phyloP scores from a whole-genome alignment of 2,888 invertebrate genomes.

The Lepidocyrtoides sp. region DNA sequence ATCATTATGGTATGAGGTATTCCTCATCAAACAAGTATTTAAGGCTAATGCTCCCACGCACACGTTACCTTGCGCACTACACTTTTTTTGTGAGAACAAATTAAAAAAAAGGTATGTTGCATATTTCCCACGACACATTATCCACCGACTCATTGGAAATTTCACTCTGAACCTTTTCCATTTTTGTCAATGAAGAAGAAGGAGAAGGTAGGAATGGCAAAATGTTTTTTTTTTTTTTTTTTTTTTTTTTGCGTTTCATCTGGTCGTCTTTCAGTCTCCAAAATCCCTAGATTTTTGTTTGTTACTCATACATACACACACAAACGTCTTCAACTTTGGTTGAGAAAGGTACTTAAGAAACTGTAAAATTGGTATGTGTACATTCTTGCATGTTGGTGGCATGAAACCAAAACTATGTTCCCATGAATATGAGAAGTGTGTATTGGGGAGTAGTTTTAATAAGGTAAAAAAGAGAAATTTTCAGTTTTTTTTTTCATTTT shows the following conservation, averaged over 20 bases:
- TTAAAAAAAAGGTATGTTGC: slow-evolving; percentile 37
- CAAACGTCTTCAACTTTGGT: too few species aligned
- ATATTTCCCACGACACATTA: slow-evolving; percentile 70
- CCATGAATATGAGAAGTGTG: not conserved
- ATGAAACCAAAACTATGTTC: slow-evolving; percentile 33
- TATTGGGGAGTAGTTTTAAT: not conserved
- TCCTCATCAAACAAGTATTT: slow-evolving; percentile 10
- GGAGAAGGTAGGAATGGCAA: slow-evolving; percentile 50
- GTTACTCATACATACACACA: not conserved
- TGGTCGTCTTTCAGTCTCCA: slow-evolving; percentile 78
- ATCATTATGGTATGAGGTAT: not conserved
- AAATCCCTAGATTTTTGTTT: slow-evolving; percentile 63
- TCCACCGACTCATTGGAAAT: not conserved
- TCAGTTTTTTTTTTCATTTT: slow-evolving; percentile 9
- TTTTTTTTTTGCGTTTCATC: slow-evolving; percentile 55
- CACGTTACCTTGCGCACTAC: slow-evolving; percentile 36
- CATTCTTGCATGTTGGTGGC: slow-evolving; percentile 14
- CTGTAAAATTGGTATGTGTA: too few species aligned
- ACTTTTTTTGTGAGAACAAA: slow-evolving; percentile 15
- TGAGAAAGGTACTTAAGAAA: too few species aligned
- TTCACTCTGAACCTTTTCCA: not conserved
- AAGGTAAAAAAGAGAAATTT: slow-evolving; percentile 20
- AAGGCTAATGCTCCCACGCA: slow-evolving; percentile 25
- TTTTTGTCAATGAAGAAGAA: slow-evolving; percentile 59
- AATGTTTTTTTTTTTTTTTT: slow-evolving; percentile 69